A percentile compares a stretch with the other conserved stretches of the same genome.
These are phyloP conservation scores for Calephelis nemesis DNA, from an alignment of 1,140 invertebrate genomes.

Conservation along the genomic window DNA sequence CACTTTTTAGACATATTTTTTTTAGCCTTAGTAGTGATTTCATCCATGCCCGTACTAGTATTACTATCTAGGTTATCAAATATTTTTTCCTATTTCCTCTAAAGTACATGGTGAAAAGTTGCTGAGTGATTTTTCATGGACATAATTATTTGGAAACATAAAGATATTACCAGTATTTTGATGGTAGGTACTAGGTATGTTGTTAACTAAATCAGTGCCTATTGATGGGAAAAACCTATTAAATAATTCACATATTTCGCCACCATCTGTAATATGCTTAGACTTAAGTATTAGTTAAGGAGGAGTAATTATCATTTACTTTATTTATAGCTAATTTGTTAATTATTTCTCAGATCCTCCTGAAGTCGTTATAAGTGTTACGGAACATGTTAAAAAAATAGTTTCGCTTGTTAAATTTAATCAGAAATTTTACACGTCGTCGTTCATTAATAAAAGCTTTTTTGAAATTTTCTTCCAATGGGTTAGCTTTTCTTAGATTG, in stretches of 20 bases:
- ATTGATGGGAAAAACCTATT: constrained; percentile 13
- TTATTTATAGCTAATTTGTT: constrained; percentile 24
- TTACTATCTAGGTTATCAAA: too few species aligned
- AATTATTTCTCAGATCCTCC: constrained; percentile 17
- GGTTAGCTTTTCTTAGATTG: too few species aligned
- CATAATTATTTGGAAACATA: too few species aligned
- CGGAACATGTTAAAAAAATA: neutral
- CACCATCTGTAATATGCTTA: neutral
- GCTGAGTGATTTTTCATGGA: too few species aligned
- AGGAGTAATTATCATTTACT: constrained; percentile 2
- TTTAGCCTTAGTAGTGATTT: too few species aligned
- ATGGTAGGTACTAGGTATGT: constrained; percentile 25
- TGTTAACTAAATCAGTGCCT: constrained; percentile 12
- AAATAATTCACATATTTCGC: constrained; percentile 9
- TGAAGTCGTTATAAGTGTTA: neutral
- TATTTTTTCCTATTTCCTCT: too few species aligned
- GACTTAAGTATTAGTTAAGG: neutral
- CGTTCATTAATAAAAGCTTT: neutral
- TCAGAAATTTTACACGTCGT: neutral
- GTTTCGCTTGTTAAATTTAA: neutral
- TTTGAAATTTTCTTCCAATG: too few species aligned
- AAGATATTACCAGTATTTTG: neutral
- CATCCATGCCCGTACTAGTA: too few species aligned
- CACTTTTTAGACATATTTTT: too few species aligned
- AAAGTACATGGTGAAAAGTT: too few species aligned